phyloP scores from a whole-genome alignment of 1,140 invertebrate species.

The Vollenhovia emeryi region DNA sequence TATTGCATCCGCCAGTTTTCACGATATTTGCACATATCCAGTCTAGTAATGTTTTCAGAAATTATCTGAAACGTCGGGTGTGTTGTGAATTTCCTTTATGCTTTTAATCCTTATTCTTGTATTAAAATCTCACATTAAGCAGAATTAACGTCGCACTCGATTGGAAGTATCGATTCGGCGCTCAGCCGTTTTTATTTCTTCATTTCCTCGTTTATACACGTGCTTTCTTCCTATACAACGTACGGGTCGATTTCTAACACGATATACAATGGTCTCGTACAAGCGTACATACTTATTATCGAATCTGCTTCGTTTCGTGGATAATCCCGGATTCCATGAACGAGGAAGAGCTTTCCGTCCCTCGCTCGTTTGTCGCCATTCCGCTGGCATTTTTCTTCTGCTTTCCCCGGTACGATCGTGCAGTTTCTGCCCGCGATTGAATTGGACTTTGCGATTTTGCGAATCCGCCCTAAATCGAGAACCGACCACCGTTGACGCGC shows the following conservation, averaged over 20 bases:
- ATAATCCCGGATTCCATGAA: conserved; percentile 65
- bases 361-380: conserved; percentile 34
- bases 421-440: conserved; percentile 61
- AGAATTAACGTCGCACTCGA: background rate
- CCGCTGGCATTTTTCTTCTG: background rate
- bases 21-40: background rate
- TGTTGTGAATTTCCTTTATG: background rate
- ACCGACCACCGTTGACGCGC: conserved; percentile 36
- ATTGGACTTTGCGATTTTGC: conserved; percentile 66
- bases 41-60: background rate
- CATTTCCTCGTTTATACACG: background rate
- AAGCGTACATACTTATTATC: conserved; percentile 67
- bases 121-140: background rate
- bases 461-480: conserved; percentile 44
- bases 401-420: background rate
- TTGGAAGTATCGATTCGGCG: conserved; percentile 8
- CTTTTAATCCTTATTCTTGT: background rate
- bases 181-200: conserved; percentile 7
- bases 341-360: conserved; percentile 8
- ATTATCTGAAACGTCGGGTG: background rate
- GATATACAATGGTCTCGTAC: conserved; percentile 23
- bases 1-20: background rate
- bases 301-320: conserved; percentile 63
- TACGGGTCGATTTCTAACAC: background rate
- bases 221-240: background rate